These are phyloP conservation scores for Sebastes hopkinsi DNA, from an alignment of 2,797 vertebrate genomes.

Conservation along the genomic window DNA sequence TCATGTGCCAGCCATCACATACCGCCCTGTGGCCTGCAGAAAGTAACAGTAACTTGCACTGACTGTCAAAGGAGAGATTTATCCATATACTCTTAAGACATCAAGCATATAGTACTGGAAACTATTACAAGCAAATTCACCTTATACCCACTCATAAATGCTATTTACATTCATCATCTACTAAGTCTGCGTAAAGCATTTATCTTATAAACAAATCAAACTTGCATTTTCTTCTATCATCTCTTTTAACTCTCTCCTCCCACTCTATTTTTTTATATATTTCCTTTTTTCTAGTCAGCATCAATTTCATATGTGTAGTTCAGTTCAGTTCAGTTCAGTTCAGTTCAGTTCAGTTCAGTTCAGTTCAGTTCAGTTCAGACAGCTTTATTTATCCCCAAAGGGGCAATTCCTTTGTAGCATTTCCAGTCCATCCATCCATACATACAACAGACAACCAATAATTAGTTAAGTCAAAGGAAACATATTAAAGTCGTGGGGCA, in stretches of 20 bases:
- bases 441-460: too few relatives aligned
- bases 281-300: neutral
- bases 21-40: neutral
- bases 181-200: neutral
- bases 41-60: neutral
- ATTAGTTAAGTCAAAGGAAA: too few relatives aligned
- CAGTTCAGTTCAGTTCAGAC: too few relatives aligned
- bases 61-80: neutral
- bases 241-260: neutral
- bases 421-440: too few relatives aligned
- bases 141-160: neutral
- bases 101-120: neutral
- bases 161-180: neutral
- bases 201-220: neutral
- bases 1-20: conserved; percentile 12
- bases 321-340: too few relatives aligned
- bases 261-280: neutral
- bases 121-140: neutral
- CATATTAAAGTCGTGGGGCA: too few relatives aligned
- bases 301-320: neutral
- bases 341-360: too few relatives aligned
- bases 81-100: neutral
- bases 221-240: neutral
- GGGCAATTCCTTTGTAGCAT: too few relatives aligned
- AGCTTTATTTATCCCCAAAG: too few relatives aligned